Evolutionary conservation across 2,888 invertebrate genomes (phyloP).

Genomic region (Hirtodrosophila duncani): DNA sequence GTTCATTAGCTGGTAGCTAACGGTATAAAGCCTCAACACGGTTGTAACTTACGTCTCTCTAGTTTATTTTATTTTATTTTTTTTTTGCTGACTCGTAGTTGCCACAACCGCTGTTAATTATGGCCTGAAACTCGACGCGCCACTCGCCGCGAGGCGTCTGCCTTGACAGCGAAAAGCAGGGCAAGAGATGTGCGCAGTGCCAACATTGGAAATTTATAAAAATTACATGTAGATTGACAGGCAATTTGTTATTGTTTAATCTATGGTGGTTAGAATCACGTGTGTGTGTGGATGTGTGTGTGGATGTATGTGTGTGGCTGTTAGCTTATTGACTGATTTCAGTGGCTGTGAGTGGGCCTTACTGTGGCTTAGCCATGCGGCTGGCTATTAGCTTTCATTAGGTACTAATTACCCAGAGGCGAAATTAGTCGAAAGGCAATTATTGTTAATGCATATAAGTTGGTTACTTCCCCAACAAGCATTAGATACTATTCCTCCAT

Average conservation of each 20-base stretch:
- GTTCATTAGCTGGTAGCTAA: slow-evolving; percentile 48
- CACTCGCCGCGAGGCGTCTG: slow-evolving; percentile 24
- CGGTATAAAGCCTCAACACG: slow-evolving; percentile 44
- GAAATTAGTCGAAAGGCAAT: slow-evolving; percentile 59
- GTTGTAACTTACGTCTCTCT: slow-evolving; percentile 7
- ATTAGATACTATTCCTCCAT: too few relatives aligned
- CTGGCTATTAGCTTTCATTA: slow-evolving; percentile 56
- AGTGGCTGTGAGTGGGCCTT: neutral
- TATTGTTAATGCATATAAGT: slow-evolving; percentile 64
- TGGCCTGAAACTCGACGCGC: slow-evolving; percentile 44
- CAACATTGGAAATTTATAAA: slow-evolving; percentile 63
- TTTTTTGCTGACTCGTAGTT: slow-evolving; percentile 26
- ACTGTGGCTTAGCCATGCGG: slow-evolving; percentile 48
- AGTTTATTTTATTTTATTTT: slow-evolving; percentile 26
- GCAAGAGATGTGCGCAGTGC: slow-evolving; percentile 7
- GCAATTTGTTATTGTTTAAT: slow-evolving; percentile 66
- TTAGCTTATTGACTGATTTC: slow-evolving; percentile 44
- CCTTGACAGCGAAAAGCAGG: slow-evolving; percentile 1
- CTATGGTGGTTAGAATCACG: slow-evolving; percentile 49
- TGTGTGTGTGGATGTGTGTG: neutral
- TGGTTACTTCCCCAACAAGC: too few relatives aligned
- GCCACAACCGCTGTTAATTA: slow-evolving; percentile 56
- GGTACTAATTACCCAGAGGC: slow-evolving; percentile 61
- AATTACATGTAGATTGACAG: slow-evolving; percentile 73
- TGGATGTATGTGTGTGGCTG: slow-evolving; percentile 23